Percentiles rank a stretch among this genome's conserved stretches.
These are phyloP conservation scores for Thymelicus sylvestris DNA, from an alignment of 2,888 invertebrate species.

Conservation along the genomic window DNA sequence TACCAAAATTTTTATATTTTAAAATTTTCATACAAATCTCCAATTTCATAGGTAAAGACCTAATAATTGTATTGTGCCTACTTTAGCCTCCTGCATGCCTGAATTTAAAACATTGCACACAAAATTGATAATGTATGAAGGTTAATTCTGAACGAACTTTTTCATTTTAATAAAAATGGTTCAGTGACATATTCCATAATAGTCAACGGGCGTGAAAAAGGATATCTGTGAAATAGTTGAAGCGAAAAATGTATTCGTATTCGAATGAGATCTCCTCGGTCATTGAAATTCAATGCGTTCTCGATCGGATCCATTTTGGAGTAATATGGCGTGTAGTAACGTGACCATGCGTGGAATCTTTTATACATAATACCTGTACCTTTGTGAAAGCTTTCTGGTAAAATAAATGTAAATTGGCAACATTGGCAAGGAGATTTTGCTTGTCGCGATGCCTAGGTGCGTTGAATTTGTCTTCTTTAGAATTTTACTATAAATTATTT, in stretches of 20 bases:
- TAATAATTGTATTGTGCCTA: too few relatives aligned
- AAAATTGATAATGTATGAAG: not conserved
- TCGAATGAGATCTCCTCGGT: slow-evolving; percentile 19
- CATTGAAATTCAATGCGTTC: slow-evolving; percentile 21
- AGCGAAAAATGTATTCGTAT: slow-evolving; percentile 23
- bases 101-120: too few relatives aligned
- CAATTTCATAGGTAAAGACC: too few relatives aligned
- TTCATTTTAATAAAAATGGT: slow-evolving; percentile 17
- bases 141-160: not conserved
- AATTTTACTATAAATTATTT: too few relatives aligned
- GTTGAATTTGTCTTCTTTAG: too few relatives aligned
- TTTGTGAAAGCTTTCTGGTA: not conserved
- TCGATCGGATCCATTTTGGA: slow-evolving; percentile 20
- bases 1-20: too few relatives aligned
- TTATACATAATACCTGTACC: slow-evolving; percentile 7
- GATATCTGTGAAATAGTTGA: slow-evolving; percentile 17
- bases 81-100: too few relatives aligned
- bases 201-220: slow-evolving; percentile 18
- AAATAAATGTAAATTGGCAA: too few relatives aligned
- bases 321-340: slow-evolving; percentile 19
- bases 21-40: too few relatives aligned
- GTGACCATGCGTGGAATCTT: slow-evolving; percentile 28
- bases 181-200: slow-evolving; percentile 15
- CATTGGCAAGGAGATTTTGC: too few relatives aligned
- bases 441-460: too few relatives aligned